phyloP scores from a whole-genome alignment of 2,888 invertebrate species.

The Hirudinaria manillensis region DNA sequence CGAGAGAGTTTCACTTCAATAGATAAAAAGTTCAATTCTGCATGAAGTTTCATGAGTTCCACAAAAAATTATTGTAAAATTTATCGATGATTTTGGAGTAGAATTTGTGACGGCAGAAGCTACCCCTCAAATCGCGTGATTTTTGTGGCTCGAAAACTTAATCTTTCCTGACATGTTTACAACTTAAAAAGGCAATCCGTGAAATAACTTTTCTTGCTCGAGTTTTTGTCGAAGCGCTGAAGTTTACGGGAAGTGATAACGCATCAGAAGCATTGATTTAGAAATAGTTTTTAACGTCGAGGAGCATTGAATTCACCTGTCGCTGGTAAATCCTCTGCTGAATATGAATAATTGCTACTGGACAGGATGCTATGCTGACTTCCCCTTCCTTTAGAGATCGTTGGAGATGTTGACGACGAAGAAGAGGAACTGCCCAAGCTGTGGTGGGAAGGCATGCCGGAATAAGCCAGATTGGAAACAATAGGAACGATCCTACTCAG shows the following conservation, averaged over 20 bases:
- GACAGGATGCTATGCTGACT: conserved; percentile 32
- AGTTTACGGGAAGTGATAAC: not conserved
- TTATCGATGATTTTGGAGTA: too few species aligned
- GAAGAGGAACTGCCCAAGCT: conserved; percentile 25
- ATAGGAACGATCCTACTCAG: conserved; percentile 19
- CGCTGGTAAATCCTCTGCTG: conserved; percentile 33
- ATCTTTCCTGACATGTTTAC: not conserved
- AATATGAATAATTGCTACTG: conserved; percentile 36
- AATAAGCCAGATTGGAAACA: conserved; percentile 22
- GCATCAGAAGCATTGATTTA: not conserved
- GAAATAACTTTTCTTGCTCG: not conserved
- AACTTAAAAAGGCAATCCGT: not conserved
- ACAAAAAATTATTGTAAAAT: too few species aligned
- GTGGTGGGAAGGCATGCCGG: conserved; percentile 29
- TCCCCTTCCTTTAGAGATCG: conserved; percentile 25
- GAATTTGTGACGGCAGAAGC: too few species aligned
- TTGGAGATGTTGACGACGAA: conserved; percentile 26
- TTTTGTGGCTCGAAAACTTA: too few species aligned
- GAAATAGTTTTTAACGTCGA: not conserved
- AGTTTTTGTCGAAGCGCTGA: too few species aligned
- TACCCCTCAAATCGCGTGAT: too few species aligned
- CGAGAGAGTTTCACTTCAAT: too few species aligned
- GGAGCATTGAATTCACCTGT: not conserved
- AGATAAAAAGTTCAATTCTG: too few species aligned
- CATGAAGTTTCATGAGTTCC: too few species aligned